A percentile compares a stretch with the other conserved stretches of the same genome.
Evolutionary conservation across 2,888 invertebrate genomes (phyloP).

Genomic region (Scaptomyza parva): DNA sequence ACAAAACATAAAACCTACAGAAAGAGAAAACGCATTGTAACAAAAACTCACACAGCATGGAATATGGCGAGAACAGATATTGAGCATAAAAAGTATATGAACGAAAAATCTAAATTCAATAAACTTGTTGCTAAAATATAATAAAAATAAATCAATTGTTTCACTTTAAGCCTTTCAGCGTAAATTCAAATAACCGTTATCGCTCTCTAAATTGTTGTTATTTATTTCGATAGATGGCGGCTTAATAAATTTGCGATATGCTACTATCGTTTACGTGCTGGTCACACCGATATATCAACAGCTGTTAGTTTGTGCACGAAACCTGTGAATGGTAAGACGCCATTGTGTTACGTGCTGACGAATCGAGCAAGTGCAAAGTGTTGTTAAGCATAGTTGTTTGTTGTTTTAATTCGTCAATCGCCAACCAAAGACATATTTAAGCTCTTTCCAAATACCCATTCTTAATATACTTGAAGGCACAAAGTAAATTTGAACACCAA

Average conservation of each 20-base stretch:
- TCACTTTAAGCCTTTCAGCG: slow-evolving; percentile 11
- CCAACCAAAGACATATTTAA: slow-evolving; percentile 7
- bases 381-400: slow-evolving; percentile 35
- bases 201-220: background rate
- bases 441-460: slow-evolving; percentile 26
- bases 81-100: slow-evolving; percentile 73
- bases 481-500: background rate
- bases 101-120: slow-evolving; percentile 80
- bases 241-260: background rate
- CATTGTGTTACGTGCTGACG: slow-evolving; percentile 65
- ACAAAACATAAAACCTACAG: slow-evolving; percentile 34
- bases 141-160: slow-evolving; percentile 23
- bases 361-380: slow-evolving; percentile 57
- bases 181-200: background rate
- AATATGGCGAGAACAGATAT: slow-evolving; percentile 57
- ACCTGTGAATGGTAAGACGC: slow-evolving; percentile 53
- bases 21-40: slow-evolving; percentile 67
- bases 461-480: background rate
- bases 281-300: slow-evolving; percentile 33
- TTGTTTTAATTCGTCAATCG: slow-evolving; percentile 10
- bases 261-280: background rate
- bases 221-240: slow-evolving; percentile 19
- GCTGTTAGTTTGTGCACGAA: slow-evolving; percentile 37
- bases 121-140: slow-evolving; percentile 83
- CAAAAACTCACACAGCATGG: slow-evolving; percentile 77